phyloP scores from a whole-genome alignment of 2,113 vertebrate species.

The Pagrus major region DNA sequence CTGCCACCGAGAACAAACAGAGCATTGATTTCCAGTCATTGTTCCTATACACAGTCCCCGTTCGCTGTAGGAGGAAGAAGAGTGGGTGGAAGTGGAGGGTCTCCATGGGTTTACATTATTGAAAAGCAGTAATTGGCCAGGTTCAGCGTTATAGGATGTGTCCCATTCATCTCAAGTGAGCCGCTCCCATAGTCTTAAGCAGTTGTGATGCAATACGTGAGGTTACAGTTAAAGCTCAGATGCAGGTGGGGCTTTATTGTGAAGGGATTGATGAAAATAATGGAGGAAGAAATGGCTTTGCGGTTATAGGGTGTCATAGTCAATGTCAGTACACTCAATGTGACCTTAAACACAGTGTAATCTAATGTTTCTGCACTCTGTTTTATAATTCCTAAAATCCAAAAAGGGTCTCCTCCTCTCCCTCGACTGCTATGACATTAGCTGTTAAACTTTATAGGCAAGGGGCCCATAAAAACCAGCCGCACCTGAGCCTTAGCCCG shows the following conservation, averaged over 20 bases:
- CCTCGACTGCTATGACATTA: constrained; percentile 13
- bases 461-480: constrained; percentile 31
- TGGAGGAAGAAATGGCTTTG: not conserved
- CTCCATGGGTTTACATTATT: constrained; percentile 51
- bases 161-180: constrained; percentile 28
- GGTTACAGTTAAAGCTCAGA: constrained; percentile 9
- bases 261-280: constrained; percentile 9
- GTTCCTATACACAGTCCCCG: constrained; percentile 1
- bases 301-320: not conserved
- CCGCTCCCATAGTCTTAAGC: not conserved
- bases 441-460: constrained; percentile 43
- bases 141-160: constrained; percentile 40
- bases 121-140: constrained; percentile 63
- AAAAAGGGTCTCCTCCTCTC: not conserved
- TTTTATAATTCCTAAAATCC: not conserved
- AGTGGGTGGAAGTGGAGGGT: constrained; percentile 7
- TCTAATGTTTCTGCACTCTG: not conserved
- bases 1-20: constrained; percentile 53
- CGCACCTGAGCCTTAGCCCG: constrained; percentile 28
- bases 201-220: constrained; percentile 4
- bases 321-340: not conserved
- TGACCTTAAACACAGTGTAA: not conserved
- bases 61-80: constrained; percentile 7
- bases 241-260: not conserved
- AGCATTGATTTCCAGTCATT: constrained; percentile 69